A percentile compares a stretch with the other conserved stretches of the same genome.
These are phyloP conservation scores for Gerris buenoi DNA, from an alignment of 1,140 invertebrate species.

Conservation along the genomic window DNA sequence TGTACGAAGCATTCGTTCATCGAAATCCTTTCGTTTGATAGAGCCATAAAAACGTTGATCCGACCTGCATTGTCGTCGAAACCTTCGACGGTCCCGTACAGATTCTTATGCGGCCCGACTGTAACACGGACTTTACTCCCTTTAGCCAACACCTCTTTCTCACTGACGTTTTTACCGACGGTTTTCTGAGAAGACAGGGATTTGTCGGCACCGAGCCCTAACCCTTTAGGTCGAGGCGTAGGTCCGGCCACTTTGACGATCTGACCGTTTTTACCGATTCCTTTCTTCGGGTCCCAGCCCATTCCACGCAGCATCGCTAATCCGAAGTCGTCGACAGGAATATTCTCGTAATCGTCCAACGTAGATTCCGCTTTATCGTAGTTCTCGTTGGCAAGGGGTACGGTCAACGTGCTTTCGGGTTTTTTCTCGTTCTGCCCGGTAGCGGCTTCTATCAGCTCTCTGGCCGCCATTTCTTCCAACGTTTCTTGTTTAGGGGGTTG, in stretches of 20 bases:
- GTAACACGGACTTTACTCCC: slow-evolving; percentile 55
- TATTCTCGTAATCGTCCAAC: slow-evolving; percentile 75
- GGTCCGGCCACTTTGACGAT: slow-evolving; percentile 37
- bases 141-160: slow-evolving; percentile 45
- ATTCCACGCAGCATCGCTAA: slow-evolving; percentile 84
- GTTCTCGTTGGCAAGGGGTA: slow-evolving; percentile 34
- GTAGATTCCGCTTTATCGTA: slow-evolving; percentile 48
- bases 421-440: slow-evolving; percentile 16
- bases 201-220: slow-evolving; percentile 79
- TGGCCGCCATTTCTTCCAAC: slow-evolving; percentile 35
- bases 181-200: slow-evolving; percentile 34
- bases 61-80: slow-evolving; percentile 72
- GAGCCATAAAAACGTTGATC: slow-evolving; percentile 59
- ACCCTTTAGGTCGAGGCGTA: slow-evolving; percentile 64
- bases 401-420: slow-evolving; percentile 27
- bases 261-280: slow-evolving; percentile 38
- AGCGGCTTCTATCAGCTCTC: slow-evolving; percentile 39
- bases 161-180: slow-evolving; percentile 35
- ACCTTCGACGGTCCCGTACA: slow-evolving; percentile 68
- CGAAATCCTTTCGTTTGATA: slow-evolving; percentile 49
- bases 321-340: slow-evolving; percentile 78
- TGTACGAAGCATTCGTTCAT: slow-evolving; percentile 62
- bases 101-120: slow-evolving; percentile 51
- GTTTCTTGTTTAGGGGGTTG: slow-evolving; percentile 26
- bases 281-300: slow-evolving; percentile 73